Evolutionary conservation across 2,797 vertebrate genomes (phyloP).

Genomic region (Lacerta bilineata): DNA sequence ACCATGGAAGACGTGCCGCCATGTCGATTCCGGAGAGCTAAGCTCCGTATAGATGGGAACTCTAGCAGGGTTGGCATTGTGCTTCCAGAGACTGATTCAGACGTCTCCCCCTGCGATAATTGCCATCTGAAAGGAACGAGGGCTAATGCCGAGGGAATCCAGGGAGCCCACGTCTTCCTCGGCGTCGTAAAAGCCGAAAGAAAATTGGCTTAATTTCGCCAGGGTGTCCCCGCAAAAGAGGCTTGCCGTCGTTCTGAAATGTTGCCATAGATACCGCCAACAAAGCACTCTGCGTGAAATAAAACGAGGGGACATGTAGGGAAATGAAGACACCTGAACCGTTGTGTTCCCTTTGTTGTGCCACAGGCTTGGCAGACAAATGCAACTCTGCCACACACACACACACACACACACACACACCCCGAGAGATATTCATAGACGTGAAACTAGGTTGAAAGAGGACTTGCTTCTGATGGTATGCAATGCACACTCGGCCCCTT

Average conservation of each 20-base stretch:
- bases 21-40: neutral
- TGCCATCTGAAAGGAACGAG: conserved; percentile 13
- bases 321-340: conserved; percentile 19
- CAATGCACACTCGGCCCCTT: neutral
- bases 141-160: neutral
- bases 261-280: conserved; percentile 42
- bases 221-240: neutral
- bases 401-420: no score
- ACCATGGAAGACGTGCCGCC: neutral
- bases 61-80: neutral
- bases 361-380: neutral
- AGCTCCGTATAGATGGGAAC: neutral
- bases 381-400: neutral
- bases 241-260: conserved; percentile 15
- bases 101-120: conserved; percentile 3
- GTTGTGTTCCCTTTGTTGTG: neutral
- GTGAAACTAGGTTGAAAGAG: neutral
- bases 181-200: neutral
- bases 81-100: neutral
- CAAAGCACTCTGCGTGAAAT: conserved; percentile 9
- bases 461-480: neutral
- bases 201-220: conserved; percentile 46
- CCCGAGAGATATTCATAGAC: neutral
- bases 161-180: neutral
- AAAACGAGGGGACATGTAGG: conserved; percentile 20